phyloP scores from a whole-genome alignment of 2,113 vertebrate genomes.

The Lanius ludovicianus region DNA sequence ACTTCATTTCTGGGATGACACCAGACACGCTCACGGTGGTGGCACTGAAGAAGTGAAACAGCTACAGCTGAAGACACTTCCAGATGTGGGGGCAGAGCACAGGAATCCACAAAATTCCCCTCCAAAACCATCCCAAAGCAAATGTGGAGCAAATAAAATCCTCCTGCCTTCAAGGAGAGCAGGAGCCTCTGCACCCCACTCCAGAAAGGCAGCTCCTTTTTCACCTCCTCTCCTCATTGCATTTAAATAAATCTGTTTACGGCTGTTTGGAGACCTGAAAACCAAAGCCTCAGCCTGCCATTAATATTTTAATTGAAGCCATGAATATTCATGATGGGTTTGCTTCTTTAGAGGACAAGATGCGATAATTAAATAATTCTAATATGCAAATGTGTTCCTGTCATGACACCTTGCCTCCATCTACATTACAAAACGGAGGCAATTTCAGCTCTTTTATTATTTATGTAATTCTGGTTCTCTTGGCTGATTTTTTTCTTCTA shows the following conservation, averaged over 20 bases:
- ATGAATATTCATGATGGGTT: conserved; percentile 74
- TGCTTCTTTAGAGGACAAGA: conserved; percentile 64
- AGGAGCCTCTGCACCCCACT: neutral
- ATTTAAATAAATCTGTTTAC: conserved; percentile 65
- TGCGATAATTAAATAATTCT: conserved; percentile 68
- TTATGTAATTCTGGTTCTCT: conserved; percentile 59
- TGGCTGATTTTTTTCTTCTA: neutral
- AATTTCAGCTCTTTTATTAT: conserved; percentile 73
- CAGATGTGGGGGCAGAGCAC: neutral
- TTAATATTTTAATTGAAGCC: conserved; percentile 77
- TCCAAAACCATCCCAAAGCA: neutral
- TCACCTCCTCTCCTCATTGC: conserved; percentile 35
- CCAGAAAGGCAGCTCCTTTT: neutral
- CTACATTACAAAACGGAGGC: conserved; percentile 70
- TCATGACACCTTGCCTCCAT: conserved; percentile 70
- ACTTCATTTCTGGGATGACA: neutral
- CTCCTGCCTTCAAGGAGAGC: neutral
- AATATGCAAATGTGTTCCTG: conserved; percentile 71
- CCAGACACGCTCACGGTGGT: fast-evolving
- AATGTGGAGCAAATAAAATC: neutral
- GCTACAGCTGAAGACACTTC: fast-evolving
- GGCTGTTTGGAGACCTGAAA: conserved; percentile 67
- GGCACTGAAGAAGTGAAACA: neutral
- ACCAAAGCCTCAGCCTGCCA: conserved; percentile 51
- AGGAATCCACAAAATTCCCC: neutral